Evolutionary conservation across 2,888 invertebrate genomes (phyloP).

Genomic region (Idaea straminata): DNA sequence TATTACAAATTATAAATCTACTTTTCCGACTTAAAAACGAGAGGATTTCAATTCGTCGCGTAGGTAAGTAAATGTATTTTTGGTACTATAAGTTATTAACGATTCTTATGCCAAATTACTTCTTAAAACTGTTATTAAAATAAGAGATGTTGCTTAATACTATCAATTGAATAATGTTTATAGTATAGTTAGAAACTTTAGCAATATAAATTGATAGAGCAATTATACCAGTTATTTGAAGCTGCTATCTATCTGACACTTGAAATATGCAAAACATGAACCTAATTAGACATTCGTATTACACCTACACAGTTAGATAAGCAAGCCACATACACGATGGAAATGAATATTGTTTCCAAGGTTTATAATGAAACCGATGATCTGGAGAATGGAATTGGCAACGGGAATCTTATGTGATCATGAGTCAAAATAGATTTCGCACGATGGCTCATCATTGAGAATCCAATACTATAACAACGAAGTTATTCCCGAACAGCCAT

Average conservation of each 20-base stretch:
- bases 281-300: neutral
- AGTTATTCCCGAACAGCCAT: neutral
- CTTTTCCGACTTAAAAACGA: too few species aligned
- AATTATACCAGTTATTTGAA: neutral
- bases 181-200: too few species aligned
- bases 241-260: neutral
- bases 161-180: too few species aligned
- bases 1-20: too few species aligned
- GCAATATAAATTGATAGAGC: neutral
- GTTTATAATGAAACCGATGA: slow-evolving; percentile 8
- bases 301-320: neutral
- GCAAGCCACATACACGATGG: neutral
- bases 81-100: too few species aligned
- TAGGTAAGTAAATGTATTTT: too few species aligned
- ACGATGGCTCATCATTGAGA: slow-evolving; percentile 12
- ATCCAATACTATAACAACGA: neutral
- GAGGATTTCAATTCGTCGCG: too few species aligned
- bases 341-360: slow-evolving; percentile 16
- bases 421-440: slow-evolving; percentile 15
- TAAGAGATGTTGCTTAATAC: too few species aligned
- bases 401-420: slow-evolving; percentile 16
- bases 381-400: slow-evolving; percentile 18
- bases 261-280: slow-evolving; percentile 15
- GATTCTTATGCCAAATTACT: too few species aligned
- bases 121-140: too few species aligned